Conservation (phyloP, 2,888 invertebrate genomes). For the Caenorhabditis becei region DNA sequence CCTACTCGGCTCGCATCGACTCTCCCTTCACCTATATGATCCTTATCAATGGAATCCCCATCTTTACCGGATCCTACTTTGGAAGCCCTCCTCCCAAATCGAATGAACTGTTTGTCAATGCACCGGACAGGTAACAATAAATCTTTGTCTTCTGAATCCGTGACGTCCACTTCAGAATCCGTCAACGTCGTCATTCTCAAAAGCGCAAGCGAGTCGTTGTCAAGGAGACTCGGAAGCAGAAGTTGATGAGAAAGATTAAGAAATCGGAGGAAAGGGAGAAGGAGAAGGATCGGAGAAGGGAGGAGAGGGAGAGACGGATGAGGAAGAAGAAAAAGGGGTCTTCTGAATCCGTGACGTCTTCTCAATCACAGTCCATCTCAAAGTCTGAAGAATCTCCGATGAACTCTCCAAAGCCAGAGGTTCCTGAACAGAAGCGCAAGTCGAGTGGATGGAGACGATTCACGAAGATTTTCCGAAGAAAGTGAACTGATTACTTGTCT, state of each 20-base stretch:
- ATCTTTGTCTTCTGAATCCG: background rate
- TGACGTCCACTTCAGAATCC: slow-evolving; percentile 29
- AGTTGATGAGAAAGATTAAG: slow-evolving; percentile 21
- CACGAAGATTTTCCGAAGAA: slow-evolving; percentile 16
- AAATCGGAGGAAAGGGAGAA: slow-evolving; percentile 39
- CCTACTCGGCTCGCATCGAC: slow-evolving; percentile 49
- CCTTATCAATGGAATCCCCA: slow-evolving; percentile 36
- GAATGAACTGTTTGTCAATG: slow-evolving; percentile 37
- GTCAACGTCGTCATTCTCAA: slow-evolving; percentile 6
- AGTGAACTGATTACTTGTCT: background rate
- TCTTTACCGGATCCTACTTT: slow-evolving; percentile 55
- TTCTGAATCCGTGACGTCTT: background rate
- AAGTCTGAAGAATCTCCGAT: background rate
- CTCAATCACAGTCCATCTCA: background rate
- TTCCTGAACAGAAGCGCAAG: slow-evolving; percentile 24
- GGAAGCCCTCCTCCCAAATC: slow-evolving; percentile 38
- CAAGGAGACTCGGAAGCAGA: slow-evolving; percentile 45
- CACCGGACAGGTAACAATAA: slow-evolving; percentile 40
- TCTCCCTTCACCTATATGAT: slow-evolving; percentile 56
- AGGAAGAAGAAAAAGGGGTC: slow-evolving; percentile 2
- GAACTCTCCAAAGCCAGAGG: background rate
- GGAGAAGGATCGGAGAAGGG: slow-evolving; percentile 24
- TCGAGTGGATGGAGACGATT: slow-evolving; percentile 39
- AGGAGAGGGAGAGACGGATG: slow-evolving; percentile 6
- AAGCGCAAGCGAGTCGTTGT: background rate